Base-by-base conservation (phyloP, 2,113 vertebrate species). In the Urocitellus parryii region DNA sequence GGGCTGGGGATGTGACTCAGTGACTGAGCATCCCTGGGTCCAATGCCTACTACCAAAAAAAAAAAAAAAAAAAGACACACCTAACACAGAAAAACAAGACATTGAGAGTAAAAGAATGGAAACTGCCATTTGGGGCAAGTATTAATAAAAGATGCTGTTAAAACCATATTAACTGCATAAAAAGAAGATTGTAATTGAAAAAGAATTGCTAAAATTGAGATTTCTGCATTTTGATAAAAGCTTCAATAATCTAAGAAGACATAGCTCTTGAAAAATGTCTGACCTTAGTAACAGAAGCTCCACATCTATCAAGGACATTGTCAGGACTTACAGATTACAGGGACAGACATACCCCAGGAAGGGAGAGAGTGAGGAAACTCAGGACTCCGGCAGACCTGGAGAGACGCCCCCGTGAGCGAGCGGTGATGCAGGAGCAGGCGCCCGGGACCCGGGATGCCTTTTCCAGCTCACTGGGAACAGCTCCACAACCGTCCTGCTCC, bases 341-440 rank as follows among this genome's bases (percentile, higher is more conserved):
- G 13, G 18, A 37, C 27, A 37, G n/a, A 48, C 72, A 24, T 56
- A 25, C 14, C 56, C 37, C 7, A 58, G 0, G 1, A 22, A 58
- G 20, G 11, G 8, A 22, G 34, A n/a, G 5, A 51, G 12, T 51
- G 70, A 12, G 6, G 8, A 7, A 22, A 45, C 14, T 24, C 14
- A 24, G 16, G 25, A n/a, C 17, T 45, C 45, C 45, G 1, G 45
- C 45, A 45, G 24, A 45, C 48, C 29, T 20, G 32, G 5, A 29
- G 18, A 42, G n/a, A 8, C n/a, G 20, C 34, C 5, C 53, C 79
- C 13, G 16, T 5, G 58, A 67, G 18, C 10, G 58, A 67, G 18
- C 10, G 4, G 1, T 8, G 8, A 9, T 58, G 7, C 27, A 8
- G 48, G 4, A 32, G 58, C 13, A 12, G 14, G 32, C 10, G 4